Evolutionary conservation across 2,888 invertebrate species (phyloP).

Genomic region (Drosophila prostipennis): DNA sequence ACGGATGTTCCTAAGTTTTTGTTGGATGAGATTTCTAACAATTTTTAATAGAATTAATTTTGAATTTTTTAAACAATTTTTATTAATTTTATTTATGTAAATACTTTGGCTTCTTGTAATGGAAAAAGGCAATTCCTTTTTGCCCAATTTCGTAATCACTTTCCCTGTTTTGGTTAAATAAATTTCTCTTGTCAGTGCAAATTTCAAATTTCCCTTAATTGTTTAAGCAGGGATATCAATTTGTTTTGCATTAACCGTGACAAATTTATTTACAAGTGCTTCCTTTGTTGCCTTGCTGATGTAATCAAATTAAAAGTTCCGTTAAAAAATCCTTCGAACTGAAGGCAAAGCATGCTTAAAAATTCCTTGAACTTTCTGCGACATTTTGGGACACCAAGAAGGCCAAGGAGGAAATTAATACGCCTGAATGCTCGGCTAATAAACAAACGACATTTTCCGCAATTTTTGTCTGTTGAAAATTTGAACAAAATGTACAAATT

Average conservation of each 20-base stretch:
- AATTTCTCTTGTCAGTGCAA: background rate
- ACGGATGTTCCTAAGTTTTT: too few relatives aligned
- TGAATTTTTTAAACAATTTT: too few relatives aligned
- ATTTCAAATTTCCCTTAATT: constrained; percentile 1
- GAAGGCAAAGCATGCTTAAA: background rate
- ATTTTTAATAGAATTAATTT: too few relatives aligned
- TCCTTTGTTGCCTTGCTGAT: constrained; percentile 1
- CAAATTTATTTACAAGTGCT: constrained; percentile 10
- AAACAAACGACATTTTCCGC: constrained; percentile 52
- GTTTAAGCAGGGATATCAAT: constrained; percentile 27
- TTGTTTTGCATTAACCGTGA: constrained; percentile 4
- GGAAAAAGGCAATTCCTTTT: background rate
- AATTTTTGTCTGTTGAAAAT: constrained; percentile 47
- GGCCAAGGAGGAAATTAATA: constrained; percentile 15
- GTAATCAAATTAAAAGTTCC: constrained; percentile 34
- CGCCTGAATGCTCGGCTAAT: constrained; percentile 59
- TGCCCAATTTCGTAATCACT: background rate
- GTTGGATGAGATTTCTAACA: too few relatives aligned
- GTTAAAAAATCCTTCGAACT: background rate
- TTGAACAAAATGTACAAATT: constrained; percentile 53
- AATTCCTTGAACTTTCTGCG: constrained; percentile 6
- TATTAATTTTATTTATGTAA: too few relatives aligned
- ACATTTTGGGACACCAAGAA: background rate
- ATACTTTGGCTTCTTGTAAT: too few relatives aligned
- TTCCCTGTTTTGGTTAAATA: background rate